Base-by-base conservation (phyloP, 2,888 invertebrate species). In the Panzeria rudis region DNA sequence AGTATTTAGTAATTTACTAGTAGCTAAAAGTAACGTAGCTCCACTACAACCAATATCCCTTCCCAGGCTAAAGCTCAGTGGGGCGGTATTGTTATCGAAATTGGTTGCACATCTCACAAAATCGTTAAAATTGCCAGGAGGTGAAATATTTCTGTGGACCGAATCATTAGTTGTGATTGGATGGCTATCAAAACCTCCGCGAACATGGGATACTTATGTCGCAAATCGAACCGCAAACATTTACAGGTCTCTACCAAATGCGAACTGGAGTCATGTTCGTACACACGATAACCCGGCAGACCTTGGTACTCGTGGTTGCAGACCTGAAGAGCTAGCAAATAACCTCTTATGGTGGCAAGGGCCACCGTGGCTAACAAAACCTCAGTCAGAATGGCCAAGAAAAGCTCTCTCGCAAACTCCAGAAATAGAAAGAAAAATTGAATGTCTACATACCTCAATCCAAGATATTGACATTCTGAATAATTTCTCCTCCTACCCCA, bases 21-120 rank as follows among this genome's bases (percentile, higher is more conserved):
- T 56, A 20, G 61, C 84, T 1, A 83, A 83, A 41, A 79, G 61
- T 15, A 83, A 78, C 13, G 83, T 83, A 11, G 68, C 32, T 13
- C 68, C 52, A 15, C 44, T 72, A 25, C 50, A 73, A 47, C 44
- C 44, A 1, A 25, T 73, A 7, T 59, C 20, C 20, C 61, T 73
- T 15, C 47, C 61, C 9, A 29, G 56, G 6, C 17, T 59, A 13
- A 50, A 73, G 17, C 61, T 76, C 11, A 50, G 38, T n/a, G 68
- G 68, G n/a, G 64, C 73, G 2, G 23, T 78, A 29, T 17, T 75
- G 23, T 47, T 79, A 1, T 29, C 84, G 2, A 75, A 69, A 38
- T 25, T 64, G 7, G 52, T 52, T 11, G 35, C 52, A 23, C n/a
- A 64, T 23, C 9, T 64, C 2, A 62, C 13, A 20, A 2, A 13